Evolutionary conservation across 2,113 vertebrate genomes (phyloP).

Genomic region (Petroica traversi): DNA sequence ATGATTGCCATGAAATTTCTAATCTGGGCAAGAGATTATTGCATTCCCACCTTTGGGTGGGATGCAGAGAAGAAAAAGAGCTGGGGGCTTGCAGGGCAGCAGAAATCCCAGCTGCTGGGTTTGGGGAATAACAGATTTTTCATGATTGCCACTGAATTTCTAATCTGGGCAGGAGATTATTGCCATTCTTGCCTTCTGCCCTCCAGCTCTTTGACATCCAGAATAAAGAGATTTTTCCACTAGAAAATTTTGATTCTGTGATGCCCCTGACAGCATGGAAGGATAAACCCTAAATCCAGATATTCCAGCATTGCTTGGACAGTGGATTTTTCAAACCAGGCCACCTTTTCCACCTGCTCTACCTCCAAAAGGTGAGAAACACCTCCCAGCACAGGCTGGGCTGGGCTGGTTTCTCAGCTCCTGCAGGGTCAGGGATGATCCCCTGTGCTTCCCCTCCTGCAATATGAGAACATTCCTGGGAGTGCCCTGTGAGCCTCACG

Average conservation of each 20-base stretch:
- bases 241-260: not conserved
- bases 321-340: rapidly evolving
- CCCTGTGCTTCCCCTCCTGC: not conserved
- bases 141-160: not conserved
- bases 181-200: not conserved
- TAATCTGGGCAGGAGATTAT: not conserved
- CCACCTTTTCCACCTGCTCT: not conserved
- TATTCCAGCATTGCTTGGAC: not conserved
- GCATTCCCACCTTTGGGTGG: not conserved
- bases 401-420: rapidly evolving
- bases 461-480: too few relatives aligned
- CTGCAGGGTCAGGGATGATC: not conserved
- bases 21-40: not conserved
- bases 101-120: not conserved
- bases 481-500: not conserved
- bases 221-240: not conserved
- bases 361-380: rapidly evolving
- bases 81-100: not conserved
- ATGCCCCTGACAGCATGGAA: rapidly evolving
- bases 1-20: not conserved
- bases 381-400: not conserved
- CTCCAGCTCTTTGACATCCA: not conserved
- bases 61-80: not conserved
- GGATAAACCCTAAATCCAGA: not conserved
- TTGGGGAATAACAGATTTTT: not conserved